Evolutionary conservation across 2,888 invertebrate species (phyloP).

Genomic region (Plemyria rubiginata): DNA sequence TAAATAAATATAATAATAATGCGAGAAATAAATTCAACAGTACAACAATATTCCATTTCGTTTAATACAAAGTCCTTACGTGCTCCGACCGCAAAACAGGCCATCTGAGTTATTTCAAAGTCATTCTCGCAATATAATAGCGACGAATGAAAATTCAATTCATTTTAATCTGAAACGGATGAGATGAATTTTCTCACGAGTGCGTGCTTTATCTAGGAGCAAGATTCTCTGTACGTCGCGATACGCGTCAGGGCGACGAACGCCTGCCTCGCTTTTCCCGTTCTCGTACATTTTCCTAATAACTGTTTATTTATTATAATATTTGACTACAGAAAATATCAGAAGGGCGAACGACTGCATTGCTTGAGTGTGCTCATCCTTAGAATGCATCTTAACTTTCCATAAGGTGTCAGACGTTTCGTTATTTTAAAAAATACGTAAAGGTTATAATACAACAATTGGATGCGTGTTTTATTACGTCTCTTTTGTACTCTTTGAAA

Average conservation of each 20-base stretch:
- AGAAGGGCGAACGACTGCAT: too few relatives aligned
- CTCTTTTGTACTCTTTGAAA: too few relatives aligned
- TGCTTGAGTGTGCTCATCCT: too few relatives aligned
- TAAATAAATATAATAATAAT: too few relatives aligned
- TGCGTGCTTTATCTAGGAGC: constrained; percentile 73
- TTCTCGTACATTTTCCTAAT: not conserved
- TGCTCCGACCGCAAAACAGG: constrained; percentile 23
- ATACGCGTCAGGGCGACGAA: constrained; percentile 22
- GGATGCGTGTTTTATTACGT: not conserved
- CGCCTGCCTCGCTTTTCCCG: not conserved
- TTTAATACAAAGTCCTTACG: constrained; percentile 28
- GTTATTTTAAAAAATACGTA: too few relatives aligned
- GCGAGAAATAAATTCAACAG: not conserved
- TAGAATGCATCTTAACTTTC: too few relatives aligned
- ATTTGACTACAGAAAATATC: too few relatives aligned
- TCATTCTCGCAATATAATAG: constrained; percentile 42
- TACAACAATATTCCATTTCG: constrained; percentile 7
- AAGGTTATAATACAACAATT: not conserved
- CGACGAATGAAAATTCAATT: constrained; percentile 68
- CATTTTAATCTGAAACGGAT: constrained; percentile 66
- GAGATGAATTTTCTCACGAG: constrained; percentile 72
- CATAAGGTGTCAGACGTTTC: too few relatives aligned
- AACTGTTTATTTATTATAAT: not conserved
- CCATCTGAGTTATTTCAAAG: constrained; percentile 29
- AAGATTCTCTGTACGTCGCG: constrained; percentile 53